Evolutionary conservation across 35 echinoderm and acorn worm genomes (phyloP), one percentile per base, ranked within the genome.

Genomic region (Diadema setosum): DNA sequence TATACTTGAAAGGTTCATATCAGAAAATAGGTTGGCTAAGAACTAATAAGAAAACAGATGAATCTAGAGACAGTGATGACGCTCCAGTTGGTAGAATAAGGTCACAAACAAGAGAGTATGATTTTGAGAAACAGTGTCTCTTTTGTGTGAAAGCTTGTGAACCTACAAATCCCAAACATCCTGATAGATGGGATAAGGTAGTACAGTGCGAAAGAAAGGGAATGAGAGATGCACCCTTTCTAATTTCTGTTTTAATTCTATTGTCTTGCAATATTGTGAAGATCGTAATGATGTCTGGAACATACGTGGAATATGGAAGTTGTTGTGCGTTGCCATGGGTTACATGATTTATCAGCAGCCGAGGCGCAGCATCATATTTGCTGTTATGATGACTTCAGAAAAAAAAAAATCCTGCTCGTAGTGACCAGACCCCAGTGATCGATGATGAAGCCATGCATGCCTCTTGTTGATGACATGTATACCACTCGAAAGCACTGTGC

Each of bases 321-420:
- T 70, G 64, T 27, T 70, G 11, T 70, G 64, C 64, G 64, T 70
- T 70, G 64, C 29, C 64, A 70, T 31, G 64, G 64, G 16, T 11
- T 70, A 70, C 64, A 70, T 70, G 64, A 70, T 27, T 70, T 70
- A 70, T 70, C 64, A n/a, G 64, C 64, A 70, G 64, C 64, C 29
- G 64, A 70, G 30, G 64, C 64, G 7, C 64, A 70, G 25, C 29
- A 70, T 70, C 64, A 70, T 70, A n/a, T n/a, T 70, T 27, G 64
- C 8, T 70, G 64, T 70, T 70, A 70, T 27, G 30, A 70, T 70
- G 64, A 70, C 11, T 70, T 70, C 64, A 8, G 64, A 70, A 70
- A 31, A n/a, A n/a, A n/a, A n/a, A n/a, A 70, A 8, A n/a, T 31
- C 64, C 64, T 70, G 64, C 64, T 70, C 64, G 30, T 70, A 70